phyloP scores from a whole-genome alignment of 30 jellyfish, hydroid and myxozoan genomes.

The Mastigias papua region DNA sequence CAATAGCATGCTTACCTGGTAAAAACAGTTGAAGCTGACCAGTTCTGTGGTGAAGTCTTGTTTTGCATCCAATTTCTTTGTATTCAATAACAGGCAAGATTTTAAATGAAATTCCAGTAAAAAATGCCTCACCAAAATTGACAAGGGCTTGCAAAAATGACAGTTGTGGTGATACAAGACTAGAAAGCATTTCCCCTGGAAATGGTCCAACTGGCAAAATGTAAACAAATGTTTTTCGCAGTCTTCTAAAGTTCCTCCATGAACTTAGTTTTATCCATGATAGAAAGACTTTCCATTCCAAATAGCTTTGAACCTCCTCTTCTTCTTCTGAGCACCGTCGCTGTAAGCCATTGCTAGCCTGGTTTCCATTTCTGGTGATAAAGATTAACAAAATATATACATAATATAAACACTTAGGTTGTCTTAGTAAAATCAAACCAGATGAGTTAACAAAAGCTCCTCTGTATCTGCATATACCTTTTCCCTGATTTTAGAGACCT shows the following conservation, averaged over 20 bases:
- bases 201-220: conserved; percentile 90
- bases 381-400: not conserved
- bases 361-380: not conserved
- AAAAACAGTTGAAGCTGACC: conserved; percentile 86
- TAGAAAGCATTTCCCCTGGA: conserved; percentile 71
- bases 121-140: conserved; percentile 76
- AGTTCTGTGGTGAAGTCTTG: conserved; percentile 76
- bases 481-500: no score
- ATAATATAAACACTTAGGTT: no score
- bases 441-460: no score
- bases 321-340: conserved; percentile 69
- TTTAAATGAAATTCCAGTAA: conserved; percentile 68
- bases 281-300: conserved; percentile 82
- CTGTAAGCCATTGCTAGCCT: conserved; percentile 8
- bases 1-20: conserved; percentile 76
- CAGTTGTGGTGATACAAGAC: conserved; percentile 66
- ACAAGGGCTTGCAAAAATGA: conserved; percentile 48
- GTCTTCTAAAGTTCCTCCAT: conserved; percentile 59
- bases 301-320: conserved; percentile 84
- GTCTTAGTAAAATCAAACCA: no score
- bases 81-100: conserved; percentile 79
- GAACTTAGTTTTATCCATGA: conserved; percentile 66
- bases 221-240: conserved; percentile 61
- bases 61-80: conserved; percentile 70
- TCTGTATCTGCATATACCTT: no score